These are phyloP conservation scores for Cathartes aura DNA, from an alignment of 2,113 vertebrate genomes.

Conservation along the genomic window DNA sequence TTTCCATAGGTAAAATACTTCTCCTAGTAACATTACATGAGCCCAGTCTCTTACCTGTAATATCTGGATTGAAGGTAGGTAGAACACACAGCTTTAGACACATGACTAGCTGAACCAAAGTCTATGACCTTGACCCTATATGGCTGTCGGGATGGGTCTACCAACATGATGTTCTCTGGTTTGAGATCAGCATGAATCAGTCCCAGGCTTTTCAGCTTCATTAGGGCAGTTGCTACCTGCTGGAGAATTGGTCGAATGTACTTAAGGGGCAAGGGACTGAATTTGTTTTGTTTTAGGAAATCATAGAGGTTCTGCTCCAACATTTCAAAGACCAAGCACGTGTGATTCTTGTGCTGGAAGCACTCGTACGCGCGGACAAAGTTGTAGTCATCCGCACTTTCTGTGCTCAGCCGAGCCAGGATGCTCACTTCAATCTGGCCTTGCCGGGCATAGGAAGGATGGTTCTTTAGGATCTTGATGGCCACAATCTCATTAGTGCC, in stretches of 20 bases:
- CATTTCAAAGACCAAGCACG: slow-evolving; percentile 99
- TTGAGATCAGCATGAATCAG: slow-evolving; percentile 98
- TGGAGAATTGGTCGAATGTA: slow-evolving; percentile 97
- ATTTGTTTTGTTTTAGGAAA: slow-evolving; percentile 99
- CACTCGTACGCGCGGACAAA: slow-evolving; percentile 98
- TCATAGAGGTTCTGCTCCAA: slow-evolving; percentile 99
- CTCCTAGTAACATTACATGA: not conserved
- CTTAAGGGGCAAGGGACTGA: slow-evolving; percentile 96
- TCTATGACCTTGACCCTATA: slow-evolving; percentile 99
- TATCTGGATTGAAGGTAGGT: slow-evolving; percentile 98
- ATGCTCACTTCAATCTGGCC: slow-evolving; percentile 99
- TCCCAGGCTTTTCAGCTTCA: slow-evolving; percentile 97
- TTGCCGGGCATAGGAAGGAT: slow-evolving; percentile 95
- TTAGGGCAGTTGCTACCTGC: slow-evolving; percentile 95
- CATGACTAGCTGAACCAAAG: slow-evolving; percentile 97
- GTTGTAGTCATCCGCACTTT: slow-evolving; percentile 98
- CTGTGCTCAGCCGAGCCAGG: slow-evolving; percentile 94
- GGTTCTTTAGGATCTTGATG: slow-evolving; percentile 98
- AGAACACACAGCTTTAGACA: slow-evolving; percentile 98
- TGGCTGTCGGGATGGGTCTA: slow-evolving; percentile 94
- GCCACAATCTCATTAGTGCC: slow-evolving; percentile 99
- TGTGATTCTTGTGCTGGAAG: slow-evolving; percentile 99
- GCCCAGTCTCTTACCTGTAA: slow-evolving; percentile 87
- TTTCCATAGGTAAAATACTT: not conserved
- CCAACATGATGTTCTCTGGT: slow-evolving; percentile 99